Evolutionary conservation across 2,797 vertebrate genomes (phyloP).

Genomic region (Nasua narica): DNA sequence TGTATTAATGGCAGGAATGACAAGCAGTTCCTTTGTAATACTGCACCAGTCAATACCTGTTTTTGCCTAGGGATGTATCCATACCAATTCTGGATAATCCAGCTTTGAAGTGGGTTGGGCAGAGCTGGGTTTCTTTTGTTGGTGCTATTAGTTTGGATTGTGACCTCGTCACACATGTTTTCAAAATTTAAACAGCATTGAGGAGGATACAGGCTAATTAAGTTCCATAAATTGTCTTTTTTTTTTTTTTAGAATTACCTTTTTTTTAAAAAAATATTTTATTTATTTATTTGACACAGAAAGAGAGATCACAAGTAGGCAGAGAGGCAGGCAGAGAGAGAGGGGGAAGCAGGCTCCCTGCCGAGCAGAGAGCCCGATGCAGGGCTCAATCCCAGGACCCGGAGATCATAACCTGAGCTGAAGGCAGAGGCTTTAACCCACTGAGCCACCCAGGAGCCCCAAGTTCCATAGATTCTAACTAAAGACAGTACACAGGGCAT

Average conservation of each 20-base stretch:
- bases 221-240: slow-evolving; percentile 33
- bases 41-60: slow-evolving; percentile 71
- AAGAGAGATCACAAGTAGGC: too few relatives aligned
- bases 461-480: slow-evolving; percentile 39
- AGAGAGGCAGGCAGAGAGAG: too few relatives aligned
- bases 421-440: too few relatives aligned
- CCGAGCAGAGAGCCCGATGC: too few relatives aligned
- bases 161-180: slow-evolving; percentile 65
- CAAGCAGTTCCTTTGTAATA: slow-evolving; percentile 65
- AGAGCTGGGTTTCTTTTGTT: slow-evolving; percentile 48
- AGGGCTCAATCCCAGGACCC: too few relatives aligned
- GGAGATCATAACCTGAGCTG: too few relatives aligned
- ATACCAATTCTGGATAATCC: slow-evolving; percentile 73
- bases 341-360: too few relatives aligned
- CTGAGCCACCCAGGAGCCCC: too few relatives aligned
- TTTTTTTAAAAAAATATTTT: too few relatives aligned
- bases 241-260: too few relatives aligned
- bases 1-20: slow-evolving; percentile 56
- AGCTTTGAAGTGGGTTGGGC: slow-evolving; percentile 77
- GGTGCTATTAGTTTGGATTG: slow-evolving; percentile 56
- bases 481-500: background rate
- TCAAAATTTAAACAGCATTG: slow-evolving; percentile 46
- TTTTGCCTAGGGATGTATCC: slow-evolving; percentile 72
- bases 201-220: slow-evolving; percentile 34
- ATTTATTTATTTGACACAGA: too few relatives aligned